These are phyloP conservation scores for Melanogrammus aeglefinus DNA, from an alignment of 2,797 vertebrate genomes.

Conservation along the genomic window DNA sequence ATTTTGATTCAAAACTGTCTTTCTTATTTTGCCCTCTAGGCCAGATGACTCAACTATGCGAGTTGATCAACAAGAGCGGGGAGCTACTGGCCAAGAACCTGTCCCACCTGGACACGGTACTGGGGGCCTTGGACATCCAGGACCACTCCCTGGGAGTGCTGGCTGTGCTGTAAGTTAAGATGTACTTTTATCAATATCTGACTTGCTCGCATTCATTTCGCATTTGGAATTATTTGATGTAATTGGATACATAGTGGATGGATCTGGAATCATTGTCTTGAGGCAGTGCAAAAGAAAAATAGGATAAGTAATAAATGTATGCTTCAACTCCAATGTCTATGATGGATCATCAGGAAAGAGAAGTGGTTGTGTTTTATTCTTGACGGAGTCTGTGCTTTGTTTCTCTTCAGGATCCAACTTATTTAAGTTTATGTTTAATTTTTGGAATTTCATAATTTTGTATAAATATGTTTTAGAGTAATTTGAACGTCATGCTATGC, in stretches of 20 bases:
- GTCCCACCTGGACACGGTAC: constrained; percentile 97
- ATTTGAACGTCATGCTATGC: too few species aligned
- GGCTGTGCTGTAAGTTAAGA: constrained; percentile 90
- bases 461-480: too few species aligned
- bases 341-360: too few species aligned
- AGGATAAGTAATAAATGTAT: too few species aligned
- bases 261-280: background rate
- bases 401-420: too few species aligned
- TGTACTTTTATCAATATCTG: background rate
- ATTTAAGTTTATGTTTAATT: too few species aligned
- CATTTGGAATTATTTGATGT: background rate
- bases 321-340: too few species aligned
- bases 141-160: constrained; percentile 96
- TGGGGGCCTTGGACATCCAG: constrained; percentile 96
- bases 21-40: constrained; percentile 69
- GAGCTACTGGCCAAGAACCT: constrained; percentile 98
- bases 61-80: constrained; percentile 99
- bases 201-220: background rate
- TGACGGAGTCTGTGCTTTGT: too few species aligned
- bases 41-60: constrained; percentile 99
- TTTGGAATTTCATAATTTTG: too few species aligned
- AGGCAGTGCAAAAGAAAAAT: too few species aligned
- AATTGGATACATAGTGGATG: background rate
- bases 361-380: too few species aligned
- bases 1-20: background rate